Conservation (phyloP, 1,140 invertebrate species). For the Drosophila nebulosa region DNA sequence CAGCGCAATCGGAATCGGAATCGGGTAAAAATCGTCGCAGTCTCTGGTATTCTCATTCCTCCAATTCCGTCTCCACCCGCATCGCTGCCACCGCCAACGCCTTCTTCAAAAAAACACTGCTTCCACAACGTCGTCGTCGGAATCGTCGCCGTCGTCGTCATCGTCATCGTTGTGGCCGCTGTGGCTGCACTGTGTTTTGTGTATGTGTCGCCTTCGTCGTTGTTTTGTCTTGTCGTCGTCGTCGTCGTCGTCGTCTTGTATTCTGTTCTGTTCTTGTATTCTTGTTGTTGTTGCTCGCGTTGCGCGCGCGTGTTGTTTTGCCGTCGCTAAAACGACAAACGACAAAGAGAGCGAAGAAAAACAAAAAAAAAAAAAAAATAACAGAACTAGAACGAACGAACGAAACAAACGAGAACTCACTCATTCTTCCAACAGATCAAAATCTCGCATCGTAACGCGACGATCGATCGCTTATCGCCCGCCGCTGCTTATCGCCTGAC, state of each 20-base stretch:
- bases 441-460: neutral
- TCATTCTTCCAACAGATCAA: neutral
- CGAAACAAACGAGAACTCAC: too few relatives aligned
- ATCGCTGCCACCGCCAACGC: neutral
- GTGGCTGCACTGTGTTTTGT: neutral
- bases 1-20: conserved; percentile 56
- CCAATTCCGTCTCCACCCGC: neutral
- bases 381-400: neutral
- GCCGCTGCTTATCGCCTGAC: neutral
- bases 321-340: conserved; percentile 62
- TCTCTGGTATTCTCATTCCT: conserved; percentile 1
- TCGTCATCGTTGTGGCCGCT: neutral
- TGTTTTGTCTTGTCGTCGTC: neutral
- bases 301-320: conserved; percentile 55
- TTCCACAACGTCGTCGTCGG: too few relatives aligned
- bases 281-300: conserved; percentile 42
- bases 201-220: neutral
- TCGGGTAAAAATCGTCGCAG: conserved; percentile 29
- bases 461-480: neutral
- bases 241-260: conserved; percentile 3
- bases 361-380: too few relatives aligned
- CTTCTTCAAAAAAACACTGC: too few relatives aligned
- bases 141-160: neutral
- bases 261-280: conserved; percentile 33
- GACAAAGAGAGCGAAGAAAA: conserved; percentile 11